Base-by-base conservation (phyloP, 2,113 vertebrate genomes). In the Bos indicus region DNA sequence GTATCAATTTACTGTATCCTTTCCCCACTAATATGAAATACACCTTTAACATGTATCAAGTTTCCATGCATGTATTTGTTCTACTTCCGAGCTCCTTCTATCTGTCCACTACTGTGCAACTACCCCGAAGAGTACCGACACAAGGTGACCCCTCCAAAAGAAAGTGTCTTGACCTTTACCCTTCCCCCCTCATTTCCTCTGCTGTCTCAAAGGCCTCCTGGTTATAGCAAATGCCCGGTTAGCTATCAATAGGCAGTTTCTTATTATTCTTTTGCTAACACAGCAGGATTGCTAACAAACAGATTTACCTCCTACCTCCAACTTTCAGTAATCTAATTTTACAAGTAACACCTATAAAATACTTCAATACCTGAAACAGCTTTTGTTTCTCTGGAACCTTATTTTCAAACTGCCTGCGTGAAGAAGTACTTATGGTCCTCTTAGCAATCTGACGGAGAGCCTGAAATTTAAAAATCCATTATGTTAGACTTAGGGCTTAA, bases 371-470 rank as follows among this genome's bases (percentile, higher is more conserved):
- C 99, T 99, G 99, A 85, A 99, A 99, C 28, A 99, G 14, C 95
- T 99, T 99, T 98, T 99, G 99, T 40, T 99, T 99, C 95, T 99
- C 98, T 21, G 98, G 62, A 95, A 99, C 99, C 96, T 98, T 99
- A 97, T 99, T 99, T 83, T 98, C 96, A 15, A 99, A 0, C 62
- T 99, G 99, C 95, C 99, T 99, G 88, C 99, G 98, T n/a, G 98
- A 98, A 28, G 99, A 98, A 98, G 98, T 99, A 97, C 97, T 98
- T 97, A 99, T 95, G 87, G 98, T 99, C 98, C 99, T 99, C 98
- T 98, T 99, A 64, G 99, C 98, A 98, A 99, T 88, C 77, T 99
- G 99, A 95, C 98, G 99, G 94, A 99, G 97, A 36, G 97, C 96
- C 99, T 99, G 98, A 96, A 98, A 51, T 62, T 25, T 54, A 97